A percentile compares a stretch with the other conserved stretches of the same genome.
Evolutionary conservation across 2,888 invertebrate species (phyloP).

Genomic region (Hecatera dysodea): DNA sequence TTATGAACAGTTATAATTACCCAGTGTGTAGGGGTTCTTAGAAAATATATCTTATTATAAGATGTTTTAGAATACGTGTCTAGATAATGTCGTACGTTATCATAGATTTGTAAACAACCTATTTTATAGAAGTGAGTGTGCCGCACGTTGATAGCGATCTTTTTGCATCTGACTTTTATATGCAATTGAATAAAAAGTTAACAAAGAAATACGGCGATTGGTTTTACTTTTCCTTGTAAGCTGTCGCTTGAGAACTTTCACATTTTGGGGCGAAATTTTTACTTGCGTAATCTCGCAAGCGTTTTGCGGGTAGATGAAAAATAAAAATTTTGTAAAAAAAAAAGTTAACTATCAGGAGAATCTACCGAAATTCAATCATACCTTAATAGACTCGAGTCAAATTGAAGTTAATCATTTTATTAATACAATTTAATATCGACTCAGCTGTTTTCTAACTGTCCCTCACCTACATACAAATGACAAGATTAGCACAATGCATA

Average conservation of each 20-base stretch:
- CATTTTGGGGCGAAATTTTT: constrained; percentile 23
- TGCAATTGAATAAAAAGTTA: constrained; percentile 44
- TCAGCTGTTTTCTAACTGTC: neutral
- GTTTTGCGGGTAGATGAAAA: constrained; percentile 41
- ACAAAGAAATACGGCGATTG: constrained; percentile 52
- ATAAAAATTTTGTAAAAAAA: neutral
- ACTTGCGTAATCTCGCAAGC: constrained; percentile 7
- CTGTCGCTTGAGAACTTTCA: constrained; percentile 44
- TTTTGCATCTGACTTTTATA: constrained; percentile 43
- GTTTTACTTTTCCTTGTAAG: constrained; percentile 48
- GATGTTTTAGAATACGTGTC: constrained; percentile 19
- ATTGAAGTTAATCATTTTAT: constrained; percentile 1
- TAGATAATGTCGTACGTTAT: constrained; percentile 40
- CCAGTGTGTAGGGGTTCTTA: constrained; percentile 42
- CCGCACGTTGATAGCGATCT: constrained; percentile 17
- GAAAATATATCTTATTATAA: constrained; percentile 23
- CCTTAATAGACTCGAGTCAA: neutral
- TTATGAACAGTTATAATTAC: constrained; percentile 53
- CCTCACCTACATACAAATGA: neutral
- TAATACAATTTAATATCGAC: neutral
- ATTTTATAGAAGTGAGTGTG: constrained; percentile 3
- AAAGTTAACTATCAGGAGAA: neutral
- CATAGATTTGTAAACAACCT: constrained; percentile 32
- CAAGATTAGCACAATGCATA: neutral
- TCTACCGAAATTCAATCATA: neutral